Evolutionary conservation across 1,140 invertebrate genomes (phyloP).

Genomic region (Bombus pascuorum): DNA sequence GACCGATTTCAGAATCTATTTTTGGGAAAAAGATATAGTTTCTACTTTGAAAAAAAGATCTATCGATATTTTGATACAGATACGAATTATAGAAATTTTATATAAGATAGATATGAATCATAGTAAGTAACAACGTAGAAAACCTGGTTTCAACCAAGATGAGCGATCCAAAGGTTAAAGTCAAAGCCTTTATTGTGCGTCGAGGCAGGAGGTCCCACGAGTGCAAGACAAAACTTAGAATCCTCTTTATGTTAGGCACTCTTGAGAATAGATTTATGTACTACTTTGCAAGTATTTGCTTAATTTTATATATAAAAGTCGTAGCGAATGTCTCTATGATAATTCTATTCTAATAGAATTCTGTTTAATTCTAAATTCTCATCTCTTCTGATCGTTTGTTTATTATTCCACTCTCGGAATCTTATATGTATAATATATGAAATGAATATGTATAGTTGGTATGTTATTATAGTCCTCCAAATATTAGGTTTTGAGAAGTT

Average conservation of each 20-base stretch:
- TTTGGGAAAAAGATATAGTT: not conserved
- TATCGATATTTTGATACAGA: not conserved
- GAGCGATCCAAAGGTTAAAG: not conserved
- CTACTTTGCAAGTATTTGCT: conserved; percentile 8
- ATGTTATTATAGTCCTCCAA: no score
- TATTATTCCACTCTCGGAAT: not conserved
- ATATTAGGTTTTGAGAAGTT: no score
- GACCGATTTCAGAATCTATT: no score
- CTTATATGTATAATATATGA: not conserved
- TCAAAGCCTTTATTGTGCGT: not conserved
- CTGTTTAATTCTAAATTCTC: no score
- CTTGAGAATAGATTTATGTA: conserved; percentile 23
- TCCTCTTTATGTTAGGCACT: conserved; percentile 15
- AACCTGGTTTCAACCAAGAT: not conserved
- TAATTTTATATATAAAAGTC: not conserved
- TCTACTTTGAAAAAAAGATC: no score
- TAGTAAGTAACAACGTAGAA: no score
- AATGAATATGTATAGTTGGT: no score
- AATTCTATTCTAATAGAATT: not conserved
- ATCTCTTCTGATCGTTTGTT: not conserved
- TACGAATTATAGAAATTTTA: not conserved
- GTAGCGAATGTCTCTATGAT: not conserved
- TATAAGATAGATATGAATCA: no score
- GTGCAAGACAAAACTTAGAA: conserved; percentile 13
- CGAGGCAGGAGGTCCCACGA: conserved; percentile 7